Evolutionary conservation across 2,797 vertebrate species (phyloP).

Genomic region (Bradypus variegatus): DNA sequence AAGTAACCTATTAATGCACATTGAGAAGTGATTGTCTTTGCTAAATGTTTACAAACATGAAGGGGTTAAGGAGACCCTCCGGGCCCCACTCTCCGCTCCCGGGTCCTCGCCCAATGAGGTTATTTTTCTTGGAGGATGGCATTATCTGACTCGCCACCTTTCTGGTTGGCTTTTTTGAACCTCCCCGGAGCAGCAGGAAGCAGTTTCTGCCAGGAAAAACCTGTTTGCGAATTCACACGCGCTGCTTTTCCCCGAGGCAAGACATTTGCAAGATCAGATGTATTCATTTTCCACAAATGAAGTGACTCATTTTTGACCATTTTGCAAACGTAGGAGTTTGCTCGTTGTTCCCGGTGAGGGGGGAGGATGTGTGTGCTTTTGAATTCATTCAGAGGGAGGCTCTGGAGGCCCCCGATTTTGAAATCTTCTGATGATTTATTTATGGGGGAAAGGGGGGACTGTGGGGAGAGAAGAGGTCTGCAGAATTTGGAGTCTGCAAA

Average conservation of each 20-base stretch:
- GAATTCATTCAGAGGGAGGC: neutral
- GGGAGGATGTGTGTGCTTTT: slow-evolving; percentile 5
- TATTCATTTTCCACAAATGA: slow-evolving; percentile 42
- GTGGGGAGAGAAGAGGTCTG: neutral
- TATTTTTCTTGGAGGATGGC: neutral
- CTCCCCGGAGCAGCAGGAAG: neutral
- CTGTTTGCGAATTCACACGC: neutral
- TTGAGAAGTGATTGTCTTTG: neutral
- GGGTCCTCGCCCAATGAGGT: neutral
- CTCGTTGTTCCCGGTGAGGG: neutral
- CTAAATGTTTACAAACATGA: too few relatives aligned
- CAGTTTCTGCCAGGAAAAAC: neutral
- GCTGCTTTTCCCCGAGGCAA: neutral
- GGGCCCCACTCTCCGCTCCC: neutral
- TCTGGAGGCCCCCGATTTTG: neutral
- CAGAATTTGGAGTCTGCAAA: slow-evolving; percentile 3
- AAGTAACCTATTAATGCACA: too few relatives aligned
- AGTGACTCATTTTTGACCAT: slow-evolving; percentile 45
- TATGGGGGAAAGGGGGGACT: neutral
- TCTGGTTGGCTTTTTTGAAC: neutral
- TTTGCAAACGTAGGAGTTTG: slow-evolving; percentile 45
- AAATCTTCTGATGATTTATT: slow-evolving; percentile 32
- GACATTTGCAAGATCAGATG: slow-evolving; percentile 50
- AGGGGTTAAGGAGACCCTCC: neutral
- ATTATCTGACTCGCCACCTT: accelerated